These are phyloP conservation scores for Pseudanteris insignis DNA, from an alignment of 2,888 invertebrate species.

Conservation along the genomic window DNA sequence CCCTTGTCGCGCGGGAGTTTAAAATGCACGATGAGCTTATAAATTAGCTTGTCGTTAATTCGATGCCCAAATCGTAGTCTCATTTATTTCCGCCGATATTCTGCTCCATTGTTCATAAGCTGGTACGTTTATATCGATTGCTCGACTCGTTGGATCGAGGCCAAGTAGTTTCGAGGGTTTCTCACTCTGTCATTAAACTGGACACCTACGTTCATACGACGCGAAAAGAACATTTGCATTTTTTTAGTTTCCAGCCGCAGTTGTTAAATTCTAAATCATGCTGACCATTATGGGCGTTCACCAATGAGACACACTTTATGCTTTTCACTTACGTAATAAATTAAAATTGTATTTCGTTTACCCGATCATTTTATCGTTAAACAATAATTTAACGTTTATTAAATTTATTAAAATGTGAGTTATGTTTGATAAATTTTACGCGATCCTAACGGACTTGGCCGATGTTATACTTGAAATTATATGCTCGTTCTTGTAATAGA, in stretches of 20 bases:
- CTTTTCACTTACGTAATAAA: too few species aligned
- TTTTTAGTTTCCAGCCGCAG: conserved; percentile 38
- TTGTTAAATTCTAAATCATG: conserved; percentile 22
- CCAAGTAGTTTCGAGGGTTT: conserved; percentile 50
- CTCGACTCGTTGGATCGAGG: conserved; percentile 53
- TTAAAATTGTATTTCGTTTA: too few species aligned
- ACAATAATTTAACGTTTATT: too few species aligned
- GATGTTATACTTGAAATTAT: too few species aligned
- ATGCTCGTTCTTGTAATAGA: too few species aligned
- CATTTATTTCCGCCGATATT: conserved; percentile 49
- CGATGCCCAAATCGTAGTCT: conserved; percentile 41
- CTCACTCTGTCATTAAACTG: conserved; percentile 44
- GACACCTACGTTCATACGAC: conserved; percentile 40
- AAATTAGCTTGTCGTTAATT: conserved; percentile 37
- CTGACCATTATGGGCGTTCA: conserved; percentile 19
- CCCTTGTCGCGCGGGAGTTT: conserved; percentile 8
- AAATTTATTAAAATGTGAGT: too few species aligned
- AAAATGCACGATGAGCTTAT: conserved; percentile 19
- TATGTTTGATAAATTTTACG: too few species aligned
- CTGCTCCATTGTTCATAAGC: conserved; percentile 43
- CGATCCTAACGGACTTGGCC: too few species aligned
- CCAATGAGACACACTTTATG: too few species aligned
- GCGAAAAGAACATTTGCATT: conserved; percentile 43
- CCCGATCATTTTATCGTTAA: too few species aligned
- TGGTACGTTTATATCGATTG: conserved; percentile 56